phyloP scores from a whole-genome alignment of 2,888 invertebrate genomes.

The Bellardia bayeri region DNA sequence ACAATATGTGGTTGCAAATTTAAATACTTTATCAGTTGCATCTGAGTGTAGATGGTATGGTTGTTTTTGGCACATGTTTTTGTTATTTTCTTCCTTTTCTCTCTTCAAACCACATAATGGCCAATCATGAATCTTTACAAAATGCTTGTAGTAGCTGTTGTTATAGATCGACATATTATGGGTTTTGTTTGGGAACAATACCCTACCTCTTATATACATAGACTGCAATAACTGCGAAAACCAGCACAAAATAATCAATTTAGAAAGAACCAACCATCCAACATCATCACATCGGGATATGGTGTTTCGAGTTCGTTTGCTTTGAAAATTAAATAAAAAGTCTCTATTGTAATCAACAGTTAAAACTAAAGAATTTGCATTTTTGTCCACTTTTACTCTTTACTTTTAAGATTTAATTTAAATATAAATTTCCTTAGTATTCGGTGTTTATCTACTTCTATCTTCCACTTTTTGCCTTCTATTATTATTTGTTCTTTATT shows the following conservation, averaged over 20 bases:
- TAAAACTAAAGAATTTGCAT: too few species aligned
- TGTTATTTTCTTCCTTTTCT: slow-evolving; percentile 25
- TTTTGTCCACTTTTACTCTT: background rate
- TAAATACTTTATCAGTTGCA: slow-evolving; percentile 56
- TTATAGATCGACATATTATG: slow-evolving; percentile 66
- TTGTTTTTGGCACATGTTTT: slow-evolving; percentile 52
- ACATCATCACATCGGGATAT: too few species aligned
- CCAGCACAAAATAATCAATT: too few species aligned
- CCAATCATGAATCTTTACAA: slow-evolving; percentile 70
- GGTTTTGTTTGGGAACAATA: slow-evolving; percentile 12
- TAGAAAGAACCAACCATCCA: too few species aligned
- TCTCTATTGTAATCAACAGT: too few species aligned
- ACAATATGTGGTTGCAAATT: slow-evolving; percentile 56
- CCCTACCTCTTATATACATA: slow-evolving; percentile 1
- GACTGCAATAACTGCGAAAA: background rate
- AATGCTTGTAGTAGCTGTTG: slow-evolving; percentile 65
- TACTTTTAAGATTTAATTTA: background rate
- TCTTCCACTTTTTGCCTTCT: background rate
- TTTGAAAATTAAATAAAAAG: too few species aligned
- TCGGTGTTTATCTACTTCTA: background rate
- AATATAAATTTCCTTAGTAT: background rate
- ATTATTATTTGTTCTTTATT: slow-evolving; percentile 1
- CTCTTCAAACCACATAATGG: slow-evolving; percentile 65
- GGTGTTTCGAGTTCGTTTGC: too few species aligned
- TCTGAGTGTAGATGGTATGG: slow-evolving; percentile 6